These are phyloP conservation scores for Ephestia elutella DNA, from an alignment of 1,140 invertebrate genomes.

Conservation along the genomic window DNA sequence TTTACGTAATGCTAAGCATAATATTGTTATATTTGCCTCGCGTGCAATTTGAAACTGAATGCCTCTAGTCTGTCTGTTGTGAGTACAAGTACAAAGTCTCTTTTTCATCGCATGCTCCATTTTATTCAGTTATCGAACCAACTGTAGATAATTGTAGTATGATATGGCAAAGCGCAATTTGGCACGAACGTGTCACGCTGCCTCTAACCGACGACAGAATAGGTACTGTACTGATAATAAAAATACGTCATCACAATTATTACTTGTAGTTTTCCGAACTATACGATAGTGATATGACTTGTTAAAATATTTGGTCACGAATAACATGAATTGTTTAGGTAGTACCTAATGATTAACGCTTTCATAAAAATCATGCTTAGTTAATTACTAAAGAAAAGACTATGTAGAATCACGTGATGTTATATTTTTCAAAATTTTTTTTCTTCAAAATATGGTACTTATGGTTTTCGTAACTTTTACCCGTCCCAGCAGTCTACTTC, in stretches of 20 bases:
- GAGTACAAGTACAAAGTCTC: not conserved
- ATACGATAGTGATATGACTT: not conserved
- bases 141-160: constrained; percentile 1
- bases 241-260: not conserved
- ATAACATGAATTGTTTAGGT: not conserved
- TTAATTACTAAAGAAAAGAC: too few species aligned
- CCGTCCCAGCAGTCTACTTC: too few species aligned
- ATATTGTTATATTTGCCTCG: too few species aligned
- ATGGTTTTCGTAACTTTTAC: too few species aligned
- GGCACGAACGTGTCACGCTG: not conserved
- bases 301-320: not conserved
- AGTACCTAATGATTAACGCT: too few species aligned
- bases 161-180: not conserved
- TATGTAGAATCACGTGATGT: too few species aligned
- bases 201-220: not conserved
- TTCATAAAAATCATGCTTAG: too few species aligned
- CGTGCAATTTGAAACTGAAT: too few species aligned
- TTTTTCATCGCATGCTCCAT: not conserved
- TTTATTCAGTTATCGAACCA: not conserved
- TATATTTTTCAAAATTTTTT: too few species aligned
- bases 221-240: not conserved
- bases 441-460: too few species aligned
- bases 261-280: constrained; percentile 1
- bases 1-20: too few species aligned
- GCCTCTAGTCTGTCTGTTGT: not conserved